These are phyloP conservation scores for Ceraclea dissimilis DNA, from an alignment of 2,888 invertebrate species.

Conservation along the genomic window DNA sequence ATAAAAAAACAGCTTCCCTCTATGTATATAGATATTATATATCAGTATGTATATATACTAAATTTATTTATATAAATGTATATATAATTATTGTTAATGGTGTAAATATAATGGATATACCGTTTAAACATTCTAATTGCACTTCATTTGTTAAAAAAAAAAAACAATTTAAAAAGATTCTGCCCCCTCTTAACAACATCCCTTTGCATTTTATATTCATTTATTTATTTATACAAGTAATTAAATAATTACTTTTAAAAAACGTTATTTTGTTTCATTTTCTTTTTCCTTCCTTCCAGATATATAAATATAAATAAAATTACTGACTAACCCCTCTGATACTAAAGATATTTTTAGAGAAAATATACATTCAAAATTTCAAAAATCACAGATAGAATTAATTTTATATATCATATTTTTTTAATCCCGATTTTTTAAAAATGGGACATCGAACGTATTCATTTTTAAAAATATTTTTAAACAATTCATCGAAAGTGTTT, in stretches of 20 bases:
- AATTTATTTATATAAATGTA: slow-evolving; percentile 24
- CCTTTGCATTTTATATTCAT: too few species aligned
- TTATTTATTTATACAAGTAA: too few species aligned
- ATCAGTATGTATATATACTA: slow-evolving; percentile 46
- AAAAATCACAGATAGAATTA: slow-evolving; percentile 51
- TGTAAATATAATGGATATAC: slow-evolving; percentile 37
- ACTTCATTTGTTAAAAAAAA: slow-evolving; percentile 43
- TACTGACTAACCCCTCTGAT: slow-evolving; percentile 19
- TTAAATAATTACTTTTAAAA: too few species aligned
- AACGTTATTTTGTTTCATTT: slow-evolving; percentile 1
- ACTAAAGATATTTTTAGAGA: slow-evolving; percentile 49
- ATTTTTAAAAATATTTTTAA: slow-evolving; percentile 11
- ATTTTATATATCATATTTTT: slow-evolving; percentile 29
- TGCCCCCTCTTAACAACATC: too few species aligned
- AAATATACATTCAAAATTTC: slow-evolving; percentile 54
- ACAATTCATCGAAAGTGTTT: too few species aligned
- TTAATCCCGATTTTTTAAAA: slow-evolving; percentile 24
- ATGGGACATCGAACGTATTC: slow-evolving; percentile 21
- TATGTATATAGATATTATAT: slow-evolving; percentile 44
- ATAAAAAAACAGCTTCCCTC: slow-evolving; percentile 30
- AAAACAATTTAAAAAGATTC: neutral
- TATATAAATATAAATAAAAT: slow-evolving; percentile 17
- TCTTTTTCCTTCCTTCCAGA: slow-evolving; percentile 19
- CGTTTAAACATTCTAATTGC: slow-evolving; percentile 50
- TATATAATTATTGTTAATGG: slow-evolving; percentile 23